Evolutionary conservation across 2,888 invertebrate species (phyloP), one percentile per base, ranked within the genome.

Genomic region (Colostygia pectinataria): DNA sequence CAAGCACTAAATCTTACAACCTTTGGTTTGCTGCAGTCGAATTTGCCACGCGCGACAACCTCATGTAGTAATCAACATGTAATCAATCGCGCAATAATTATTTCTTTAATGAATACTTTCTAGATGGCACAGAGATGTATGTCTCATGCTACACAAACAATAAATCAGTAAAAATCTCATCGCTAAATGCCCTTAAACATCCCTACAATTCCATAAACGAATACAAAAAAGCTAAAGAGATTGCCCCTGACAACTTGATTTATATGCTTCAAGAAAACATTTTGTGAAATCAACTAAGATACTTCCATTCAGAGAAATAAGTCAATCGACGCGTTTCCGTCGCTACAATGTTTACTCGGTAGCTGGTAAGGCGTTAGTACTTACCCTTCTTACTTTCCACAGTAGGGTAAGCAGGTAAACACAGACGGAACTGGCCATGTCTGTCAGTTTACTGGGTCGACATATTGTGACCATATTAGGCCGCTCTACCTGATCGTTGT

Each of bases 401-500:
- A 69, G 71, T 74, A 74, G 77, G 79, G 77, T 78, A 83, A 83
- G 72, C 78, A 74, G 74, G 83, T 83, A 80, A 80, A 63, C 71
- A 62, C 59, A 80, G 78, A 77, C 88, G 87, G 88, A 87, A 83
- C 86, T 82, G n/a, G 64, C 55, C 54, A 60, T 63, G 77, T 84
- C 82, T 80, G 80, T 74, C 76, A 68, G 72, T 61, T 63, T 67
- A 83, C 77, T 82, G 71, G 83, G 85, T 79, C 83, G 78, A 53
- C 61, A 49, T 62, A 49, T 40, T 40, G 40, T 67, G 69, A 46
- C 88, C 87, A 79, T 87, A 75, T 86, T 83, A 74, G 86, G 82
- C 40, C 24, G 20, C 42, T 42, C 42, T 71, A 74, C 77, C 73
- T 64, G 76, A 62, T 76, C 73, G 77, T 78, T 80, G 84, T 77